These are phyloP conservation scores for Caretta caretta DNA, from an alignment of 2,113 vertebrate genomes.

Conservation along the genomic window DNA sequence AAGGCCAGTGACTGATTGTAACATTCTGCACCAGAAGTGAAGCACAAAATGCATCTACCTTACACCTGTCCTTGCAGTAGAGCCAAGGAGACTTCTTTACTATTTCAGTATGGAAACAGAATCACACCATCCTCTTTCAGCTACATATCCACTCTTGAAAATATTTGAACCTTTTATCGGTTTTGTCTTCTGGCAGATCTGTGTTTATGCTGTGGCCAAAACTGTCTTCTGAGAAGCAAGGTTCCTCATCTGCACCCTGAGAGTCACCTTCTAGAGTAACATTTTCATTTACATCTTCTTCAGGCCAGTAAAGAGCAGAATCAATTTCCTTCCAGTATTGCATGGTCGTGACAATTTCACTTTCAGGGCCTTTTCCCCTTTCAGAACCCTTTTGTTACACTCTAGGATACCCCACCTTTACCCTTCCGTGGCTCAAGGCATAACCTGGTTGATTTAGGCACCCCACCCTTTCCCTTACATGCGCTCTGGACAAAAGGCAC, in stretches of 20 bases:
- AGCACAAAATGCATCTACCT: background rate
- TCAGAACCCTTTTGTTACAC: slow-evolving; percentile 1
- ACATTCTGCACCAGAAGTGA: background rate
- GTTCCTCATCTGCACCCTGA: slow-evolving; percentile 11
- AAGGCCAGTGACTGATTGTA: background rate
- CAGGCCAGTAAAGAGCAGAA: slow-evolving; percentile 6
- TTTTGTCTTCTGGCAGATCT: slow-evolving; percentile 24
- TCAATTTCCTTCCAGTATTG: slow-evolving; percentile 27
- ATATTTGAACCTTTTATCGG: background rate
- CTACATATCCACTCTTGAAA: background rate
- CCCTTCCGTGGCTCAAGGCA: too few species aligned
- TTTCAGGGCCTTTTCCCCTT: slow-evolving; percentile 17
- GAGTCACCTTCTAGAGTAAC: slow-evolving; percentile 12
- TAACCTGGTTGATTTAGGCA: too few species aligned
- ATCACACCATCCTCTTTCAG: slow-evolving; percentile 9
- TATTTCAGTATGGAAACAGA: background rate
- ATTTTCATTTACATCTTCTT: slow-evolving; percentile 17
- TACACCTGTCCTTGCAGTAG: background rate
- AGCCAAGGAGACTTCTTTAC: background rate
- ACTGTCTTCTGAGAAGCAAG: slow-evolving; percentile 24
- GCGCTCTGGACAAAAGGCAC: too few species aligned
- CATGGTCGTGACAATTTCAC: background rate
- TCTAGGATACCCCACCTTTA: too few species aligned
- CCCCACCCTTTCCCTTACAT: too few species aligned
- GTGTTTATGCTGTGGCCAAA: slow-evolving; percentile 19